Base-by-base conservation (phyloP, 2,888 invertebrate species). In the Zaprionus lineosus region DNA sequence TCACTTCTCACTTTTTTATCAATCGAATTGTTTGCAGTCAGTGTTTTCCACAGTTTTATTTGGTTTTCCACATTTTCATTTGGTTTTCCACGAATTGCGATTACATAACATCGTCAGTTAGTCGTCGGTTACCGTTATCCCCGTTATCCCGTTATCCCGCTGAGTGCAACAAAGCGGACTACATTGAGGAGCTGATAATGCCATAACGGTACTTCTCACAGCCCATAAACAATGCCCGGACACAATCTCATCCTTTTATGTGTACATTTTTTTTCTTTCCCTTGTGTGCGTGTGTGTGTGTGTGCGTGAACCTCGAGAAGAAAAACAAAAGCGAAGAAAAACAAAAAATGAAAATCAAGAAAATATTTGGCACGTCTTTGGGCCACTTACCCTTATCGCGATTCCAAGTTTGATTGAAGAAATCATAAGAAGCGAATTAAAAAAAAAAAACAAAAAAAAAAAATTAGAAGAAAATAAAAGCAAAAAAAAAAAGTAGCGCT, bases 191-290 rank as follows among this genome's bases (percentile, higher is more conserved):
- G 43, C 52, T 73, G 55, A 71, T 67, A 68, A 74, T 53, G 57
- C 24, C 68, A 64, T 74, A 74, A 74, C 57, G 71, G 76, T 60
- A 76, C 71, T 56, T 62, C 58, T 65, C 50, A 51, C 74, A 65
- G 66, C 28, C 55, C 65, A 48, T 55, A 61, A 65, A 71, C 59
- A 63, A 65, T 52, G 55, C 11, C 34, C 39, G 16, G 50, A 43
- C n/a, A 47, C 48, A 43, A 24, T 59, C 66, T 56, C 50, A 56
- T 62, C 67, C 55, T 55, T 53, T 9, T 51, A 43, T 64, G 58
- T 43, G 66, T 56, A 74, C 59, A 64, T 21, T 51, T 64, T 43
- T 29, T 34, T 50, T 34, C 26, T 11, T 47, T 46, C 12, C 58
- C 12, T n/a, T 50, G 28, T 33, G 24, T 46, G 43, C 66, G 62